A percentile compares a stretch with the other conserved stretches of the same genome.
phyloP scores from a whole-genome alignment of 2,888 invertebrate species.

The Enchytraeus crypticus region DNA sequence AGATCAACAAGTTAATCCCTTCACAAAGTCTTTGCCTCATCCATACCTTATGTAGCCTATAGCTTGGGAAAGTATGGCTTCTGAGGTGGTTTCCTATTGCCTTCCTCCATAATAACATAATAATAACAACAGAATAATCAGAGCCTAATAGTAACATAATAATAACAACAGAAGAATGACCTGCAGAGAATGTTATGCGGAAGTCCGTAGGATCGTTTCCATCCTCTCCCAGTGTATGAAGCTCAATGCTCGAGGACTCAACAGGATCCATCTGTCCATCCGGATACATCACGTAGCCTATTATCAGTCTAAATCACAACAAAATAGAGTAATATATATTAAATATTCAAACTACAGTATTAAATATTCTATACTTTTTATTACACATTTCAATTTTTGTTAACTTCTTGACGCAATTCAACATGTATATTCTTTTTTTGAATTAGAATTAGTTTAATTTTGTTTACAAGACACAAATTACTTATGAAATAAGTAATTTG shows the following conservation, averaged over 20 bases:
- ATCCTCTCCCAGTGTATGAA: conserved; percentile 39
- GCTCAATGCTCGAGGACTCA: conserved; percentile 37
- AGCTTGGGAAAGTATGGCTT: too few species aligned
- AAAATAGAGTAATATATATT: background rate
- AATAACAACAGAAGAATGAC: conserved; percentile 22
- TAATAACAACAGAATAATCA: background rate
- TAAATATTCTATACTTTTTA: background rate
- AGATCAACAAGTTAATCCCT: too few species aligned
- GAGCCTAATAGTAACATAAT: background rate
- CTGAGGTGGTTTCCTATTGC: too few species aligned
- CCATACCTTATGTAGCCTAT: too few species aligned
- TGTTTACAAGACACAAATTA: too few species aligned
- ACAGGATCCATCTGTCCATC: conserved; percentile 37
- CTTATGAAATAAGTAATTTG: too few species aligned
- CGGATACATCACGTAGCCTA: conserved; percentile 42
- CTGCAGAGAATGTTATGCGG: conserved; percentile 36
- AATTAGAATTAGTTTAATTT: too few species aligned
- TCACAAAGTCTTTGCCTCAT: too few species aligned
- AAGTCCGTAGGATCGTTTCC: conserved; percentile 34
- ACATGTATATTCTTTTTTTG: too few species aligned
- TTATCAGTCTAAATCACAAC: conserved; percentile 32
- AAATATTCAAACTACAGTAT: background rate
- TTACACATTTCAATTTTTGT: too few species aligned
- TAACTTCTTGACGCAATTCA: too few species aligned
- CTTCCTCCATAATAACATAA: background rate